Conservation (phyloP, 2,113 vertebrate genomes). For the Neotoma lepida region DNA sequence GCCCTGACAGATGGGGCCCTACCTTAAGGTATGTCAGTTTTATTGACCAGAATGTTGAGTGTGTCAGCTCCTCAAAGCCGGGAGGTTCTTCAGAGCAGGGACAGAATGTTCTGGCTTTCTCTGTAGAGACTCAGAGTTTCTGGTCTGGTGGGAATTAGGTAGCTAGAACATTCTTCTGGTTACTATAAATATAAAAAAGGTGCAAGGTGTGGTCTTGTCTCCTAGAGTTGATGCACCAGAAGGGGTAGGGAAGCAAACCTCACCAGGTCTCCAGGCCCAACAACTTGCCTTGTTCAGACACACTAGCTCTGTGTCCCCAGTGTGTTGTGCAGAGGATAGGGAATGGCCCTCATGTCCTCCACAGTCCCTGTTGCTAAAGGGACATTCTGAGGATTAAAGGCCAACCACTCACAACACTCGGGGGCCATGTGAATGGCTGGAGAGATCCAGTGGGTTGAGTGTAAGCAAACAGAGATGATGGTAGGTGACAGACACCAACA, state of each 20-base stretch:
- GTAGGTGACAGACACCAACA: background rate
- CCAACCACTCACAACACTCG: background rate
- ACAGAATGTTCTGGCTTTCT: slow-evolving; percentile 59
- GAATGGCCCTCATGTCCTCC: background rate
- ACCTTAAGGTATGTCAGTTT: slow-evolving; percentile 46
- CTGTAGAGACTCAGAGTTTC: slow-evolving; percentile 39
- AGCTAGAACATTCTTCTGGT: slow-evolving; percentile 55
- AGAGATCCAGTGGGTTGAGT: background rate
- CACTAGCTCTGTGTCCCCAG: background rate
- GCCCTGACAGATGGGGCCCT: background rate
- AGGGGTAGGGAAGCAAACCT: background rate
- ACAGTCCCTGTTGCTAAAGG: background rate
- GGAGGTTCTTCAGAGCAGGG: background rate
- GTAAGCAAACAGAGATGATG: background rate
- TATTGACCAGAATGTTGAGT: slow-evolving; percentile 56
- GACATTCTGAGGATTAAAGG: background rate
- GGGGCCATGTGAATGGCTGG: accelerated
- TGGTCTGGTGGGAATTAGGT: slow-evolving; percentile 55
- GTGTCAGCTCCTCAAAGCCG: slow-evolving; percentile 36
- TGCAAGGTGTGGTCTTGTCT: slow-evolving; percentile 43
- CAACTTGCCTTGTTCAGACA: background rate
- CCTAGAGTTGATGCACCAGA: background rate
- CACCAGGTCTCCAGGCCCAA: background rate
- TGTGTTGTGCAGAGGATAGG: background rate
- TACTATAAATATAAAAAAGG: slow-evolving; percentile 36